These are phyloP conservation scores for Nothobranchius kuhntae DNA, from an alignment of 2,113 vertebrate genomes.

Conservation along the genomic window DNA sequence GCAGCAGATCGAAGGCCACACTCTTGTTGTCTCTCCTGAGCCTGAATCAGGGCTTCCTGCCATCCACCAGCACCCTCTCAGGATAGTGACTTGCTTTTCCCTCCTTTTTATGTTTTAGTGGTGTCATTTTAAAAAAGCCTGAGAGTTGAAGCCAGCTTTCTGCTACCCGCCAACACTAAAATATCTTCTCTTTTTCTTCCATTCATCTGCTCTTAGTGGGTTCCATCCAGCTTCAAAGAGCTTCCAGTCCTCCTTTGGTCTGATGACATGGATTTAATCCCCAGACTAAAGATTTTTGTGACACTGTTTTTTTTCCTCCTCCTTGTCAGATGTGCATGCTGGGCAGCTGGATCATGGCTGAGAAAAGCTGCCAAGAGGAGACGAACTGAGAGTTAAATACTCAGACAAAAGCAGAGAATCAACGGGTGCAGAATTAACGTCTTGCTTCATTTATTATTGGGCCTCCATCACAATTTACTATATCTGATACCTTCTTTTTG, in stretches of 20 bases:
- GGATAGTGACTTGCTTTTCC: conserved; percentile 14
- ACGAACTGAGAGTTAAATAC: conserved; percentile 43
- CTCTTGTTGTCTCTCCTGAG: conserved; percentile 27
- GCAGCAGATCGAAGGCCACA: conserved; percentile 3
- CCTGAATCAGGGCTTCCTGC: conserved; percentile 36
- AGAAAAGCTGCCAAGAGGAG: conserved; percentile 48
- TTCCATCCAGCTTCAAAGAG: conserved; percentile 65
- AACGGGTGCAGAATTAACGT: conserved; percentile 60
- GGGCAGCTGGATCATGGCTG: conserved; percentile 42
- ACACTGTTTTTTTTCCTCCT: conserved; percentile 28
- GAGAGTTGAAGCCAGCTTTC: conserved; percentile 30
- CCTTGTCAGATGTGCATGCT: conserved; percentile 51
- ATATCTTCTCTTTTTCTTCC: conserved; percentile 44
- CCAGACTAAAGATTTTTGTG: conserved; percentile 55
- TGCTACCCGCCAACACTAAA: conserved; percentile 60
- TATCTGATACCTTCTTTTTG: conserved; percentile 36
- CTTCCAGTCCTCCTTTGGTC: conserved; percentile 57
- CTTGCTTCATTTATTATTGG: no score
- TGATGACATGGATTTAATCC: conserved; percentile 68
- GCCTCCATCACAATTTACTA: conserved; percentile 47
- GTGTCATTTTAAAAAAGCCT: conserved; percentile 36
- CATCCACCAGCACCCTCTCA: conserved; percentile 35
- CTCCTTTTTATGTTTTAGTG: conserved; percentile 45
- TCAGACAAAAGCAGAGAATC: conserved; percentile 51
- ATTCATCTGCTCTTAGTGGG: conserved; percentile 65